phyloP scores from a whole-genome alignment of 2,888 invertebrate genomes.

The Vandiemenella viatica region DNA sequence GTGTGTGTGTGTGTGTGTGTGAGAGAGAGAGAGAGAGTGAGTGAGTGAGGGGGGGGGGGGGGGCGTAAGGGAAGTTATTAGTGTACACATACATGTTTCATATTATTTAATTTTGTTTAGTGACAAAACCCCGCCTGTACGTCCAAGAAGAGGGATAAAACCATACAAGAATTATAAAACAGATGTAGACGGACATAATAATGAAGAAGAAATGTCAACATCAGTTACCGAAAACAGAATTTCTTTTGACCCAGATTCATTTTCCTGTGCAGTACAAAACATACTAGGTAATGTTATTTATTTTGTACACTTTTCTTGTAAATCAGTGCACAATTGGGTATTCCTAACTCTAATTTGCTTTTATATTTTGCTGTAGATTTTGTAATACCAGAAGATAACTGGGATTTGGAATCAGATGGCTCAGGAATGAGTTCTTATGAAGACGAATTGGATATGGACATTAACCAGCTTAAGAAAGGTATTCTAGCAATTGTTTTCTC shows the following conservation, averaged over 20 bases:
- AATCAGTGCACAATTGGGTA: no score
- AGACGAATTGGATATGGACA: conserved; percentile 43
- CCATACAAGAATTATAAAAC: conserved; percentile 19
- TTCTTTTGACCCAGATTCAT: conserved; percentile 63
- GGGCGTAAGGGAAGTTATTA: no score
- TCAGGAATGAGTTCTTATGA: conserved; percentile 65
- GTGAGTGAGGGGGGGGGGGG: no score
- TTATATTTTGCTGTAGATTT: conserved; percentile 46
- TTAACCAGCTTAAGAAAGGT: conserved; percentile 22
- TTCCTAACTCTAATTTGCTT: no score
- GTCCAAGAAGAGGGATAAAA: conserved; percentile 31
- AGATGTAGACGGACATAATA: conserved; percentile 18
- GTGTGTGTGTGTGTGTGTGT: no score
- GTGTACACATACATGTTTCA: no score
- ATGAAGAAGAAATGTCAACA: conserved; percentile 22
- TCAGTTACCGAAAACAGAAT: conserved; percentile 29
- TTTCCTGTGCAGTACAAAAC: conserved; percentile 66
- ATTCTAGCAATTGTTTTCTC: no score
- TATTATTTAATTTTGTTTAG: no score
- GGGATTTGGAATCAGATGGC: conserved; percentile 44
- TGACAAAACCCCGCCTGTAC: no score
- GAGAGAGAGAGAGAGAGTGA: no score
- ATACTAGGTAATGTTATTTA: conserved; percentile 43
- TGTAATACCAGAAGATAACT: conserved; percentile 58
- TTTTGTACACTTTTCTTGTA: neutral